Percentiles rank a stretch among this genome's conserved stretches.
phyloP scores from a whole-genome alignment of 2,797 vertebrate genomes.

The Oceanodroma leucorhoa region DNA sequence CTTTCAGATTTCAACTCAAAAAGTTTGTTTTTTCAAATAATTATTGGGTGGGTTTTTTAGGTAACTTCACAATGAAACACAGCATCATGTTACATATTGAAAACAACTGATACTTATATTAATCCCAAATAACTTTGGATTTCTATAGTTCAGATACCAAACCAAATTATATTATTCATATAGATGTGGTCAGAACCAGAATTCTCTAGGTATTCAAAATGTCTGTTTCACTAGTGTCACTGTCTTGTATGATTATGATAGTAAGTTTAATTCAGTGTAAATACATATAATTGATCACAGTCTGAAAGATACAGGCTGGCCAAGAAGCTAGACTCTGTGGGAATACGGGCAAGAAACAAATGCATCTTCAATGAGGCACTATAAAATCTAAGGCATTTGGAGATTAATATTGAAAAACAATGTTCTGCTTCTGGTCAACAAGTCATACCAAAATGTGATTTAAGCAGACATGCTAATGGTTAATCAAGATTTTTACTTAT shows the following conservation, averaged over 20 bases:
- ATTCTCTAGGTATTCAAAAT: background rate
- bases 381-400: background rate
- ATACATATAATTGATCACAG: background rate
- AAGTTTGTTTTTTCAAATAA: background rate
- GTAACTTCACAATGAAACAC: background rate
- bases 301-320: background rate
- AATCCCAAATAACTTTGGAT: background rate
- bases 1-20: background rate
- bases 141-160: background rate
- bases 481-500: background rate
- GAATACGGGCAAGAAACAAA: background rate
- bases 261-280: background rate
- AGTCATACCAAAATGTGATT: background rate
- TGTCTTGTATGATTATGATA: background rate
- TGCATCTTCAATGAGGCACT: accelerated
- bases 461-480: background rate
- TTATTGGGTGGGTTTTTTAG: background rate
- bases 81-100: background rate
- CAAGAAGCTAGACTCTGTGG: background rate
- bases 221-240: background rate
- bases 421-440: background rate
- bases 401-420: background rate
- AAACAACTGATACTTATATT: background rate
- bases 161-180: background rate
- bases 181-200: background rate